These are phyloP conservation scores for Patella pellucida DNA, from an alignment of 2,888 invertebrate genomes.

Conservation along the genomic window DNA sequence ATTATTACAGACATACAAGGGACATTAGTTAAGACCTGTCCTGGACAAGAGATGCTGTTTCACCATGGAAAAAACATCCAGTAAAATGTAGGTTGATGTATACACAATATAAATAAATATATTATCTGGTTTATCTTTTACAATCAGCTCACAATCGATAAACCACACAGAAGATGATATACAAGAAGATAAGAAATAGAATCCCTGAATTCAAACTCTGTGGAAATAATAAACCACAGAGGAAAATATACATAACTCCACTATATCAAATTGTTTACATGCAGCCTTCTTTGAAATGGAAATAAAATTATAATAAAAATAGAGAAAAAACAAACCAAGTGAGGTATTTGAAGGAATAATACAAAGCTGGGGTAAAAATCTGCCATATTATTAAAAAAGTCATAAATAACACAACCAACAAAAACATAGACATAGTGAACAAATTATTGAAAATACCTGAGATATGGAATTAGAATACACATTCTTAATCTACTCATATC, in stretches of 20 bases:
- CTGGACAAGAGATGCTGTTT: too few relatives aligned
- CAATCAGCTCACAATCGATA: neutral
- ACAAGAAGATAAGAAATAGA: too few relatives aligned
- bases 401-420: conserved; percentile 7
- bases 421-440: conserved; percentile 3
- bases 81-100: neutral
- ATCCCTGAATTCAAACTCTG: too few relatives aligned
- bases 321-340: neutral
- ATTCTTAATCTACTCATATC: too few relatives aligned
- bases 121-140: neutral
- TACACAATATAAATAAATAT: conserved; percentile 9
- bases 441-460: conserved; percentile 2
- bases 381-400: neutral
- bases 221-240: too few relatives aligned
- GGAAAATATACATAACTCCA: too few relatives aligned
- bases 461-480: neutral
- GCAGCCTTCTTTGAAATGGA: neutral
- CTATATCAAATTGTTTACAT: conserved; percentile 1
- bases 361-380: conserved; percentile 2
- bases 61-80: too few relatives aligned
- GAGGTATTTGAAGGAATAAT: conserved; percentile 10
- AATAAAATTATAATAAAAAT: neutral
- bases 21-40: too few relatives aligned
- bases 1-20: too few relatives aligned
- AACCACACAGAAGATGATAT: neutral